Percentiles rank a stretch among this genome's conserved stretches.
phyloP scores from a whole-genome alignment of 2,888 invertebrate genomes.

The Allolobophora icterica region DNA sequence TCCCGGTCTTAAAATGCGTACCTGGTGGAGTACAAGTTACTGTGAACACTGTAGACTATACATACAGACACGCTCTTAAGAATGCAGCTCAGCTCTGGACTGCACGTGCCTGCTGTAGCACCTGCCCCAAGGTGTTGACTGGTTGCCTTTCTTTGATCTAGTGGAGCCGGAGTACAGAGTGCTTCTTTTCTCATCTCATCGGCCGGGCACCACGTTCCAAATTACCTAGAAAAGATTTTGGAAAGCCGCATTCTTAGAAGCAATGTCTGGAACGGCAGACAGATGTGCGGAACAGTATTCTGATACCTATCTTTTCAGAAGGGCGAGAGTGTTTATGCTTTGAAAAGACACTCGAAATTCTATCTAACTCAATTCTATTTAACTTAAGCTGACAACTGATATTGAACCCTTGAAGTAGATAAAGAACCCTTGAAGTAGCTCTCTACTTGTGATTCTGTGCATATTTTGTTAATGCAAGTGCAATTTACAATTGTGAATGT shows the following conservation, averaged over 20 bases:
- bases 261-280: neutral
- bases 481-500: constrained; percentile 11
- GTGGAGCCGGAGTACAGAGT: neutral
- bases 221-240: neutral
- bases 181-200: constrained; percentile 11
- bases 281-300: neutral
- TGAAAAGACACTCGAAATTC: neutral
- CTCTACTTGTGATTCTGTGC: neutral
- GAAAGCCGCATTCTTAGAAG: neutral
- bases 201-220: neutral
- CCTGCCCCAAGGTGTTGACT: constrained; percentile 4
- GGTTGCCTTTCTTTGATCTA: neutral
- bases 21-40: neutral
- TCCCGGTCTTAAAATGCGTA: neutral
- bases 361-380: neutral
- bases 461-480: neutral
- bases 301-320: neutral
- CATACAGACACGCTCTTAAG: neutral
- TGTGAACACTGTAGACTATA: too few species aligned
- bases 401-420: neutral
- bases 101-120: constrained; percentile 8
- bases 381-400: constrained; percentile 13
- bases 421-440: neutral
- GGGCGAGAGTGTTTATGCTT: neutral
- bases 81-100: neutral